These are phyloP conservation scores for Leptinotarsa haldemani DNA, from an alignment of 2,888 invertebrate species.

Conservation along the genomic window DNA sequence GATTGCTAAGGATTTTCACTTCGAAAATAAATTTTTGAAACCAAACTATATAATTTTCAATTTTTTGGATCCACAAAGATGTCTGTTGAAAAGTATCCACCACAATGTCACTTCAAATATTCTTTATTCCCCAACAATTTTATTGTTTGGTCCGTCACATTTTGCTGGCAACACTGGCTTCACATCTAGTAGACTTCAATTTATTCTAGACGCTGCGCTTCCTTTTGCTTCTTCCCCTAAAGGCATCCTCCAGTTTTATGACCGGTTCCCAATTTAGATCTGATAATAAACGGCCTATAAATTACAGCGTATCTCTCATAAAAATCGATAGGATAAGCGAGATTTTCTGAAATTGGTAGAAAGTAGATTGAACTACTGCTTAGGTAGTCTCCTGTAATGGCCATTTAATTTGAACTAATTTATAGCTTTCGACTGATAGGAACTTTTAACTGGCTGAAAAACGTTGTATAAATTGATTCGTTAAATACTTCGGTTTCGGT, in stretches of 20 bases:
- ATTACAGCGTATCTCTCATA: conserved; percentile 43
- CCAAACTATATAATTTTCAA: no score
- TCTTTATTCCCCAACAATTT: background rate
- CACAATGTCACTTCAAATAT: background rate
- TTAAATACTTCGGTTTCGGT: conserved; percentile 18
- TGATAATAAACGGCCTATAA: conserved; percentile 48
- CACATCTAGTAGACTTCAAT: conserved; percentile 19
- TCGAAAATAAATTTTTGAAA: no score
- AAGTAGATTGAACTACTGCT: conserved; percentile 31
- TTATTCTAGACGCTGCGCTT: conserved; percentile 22
- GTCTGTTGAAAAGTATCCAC: no score
- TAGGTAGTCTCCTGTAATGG: conserved; percentile 30
- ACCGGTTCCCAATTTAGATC: conserved; percentile 46
- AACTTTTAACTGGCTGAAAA: conserved; percentile 4
- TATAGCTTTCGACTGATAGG: conserved; percentile 26
- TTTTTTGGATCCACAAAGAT: no score
- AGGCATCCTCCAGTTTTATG: conserved; percentile 47
- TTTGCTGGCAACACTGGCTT: conserved; percentile 16
- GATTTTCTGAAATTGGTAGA: conserved; percentile 34
- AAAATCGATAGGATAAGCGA: conserved; percentile 41
- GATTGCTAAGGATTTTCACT: no score
- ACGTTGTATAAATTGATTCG: conserved; percentile 22
- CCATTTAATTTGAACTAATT: conserved; percentile 32
- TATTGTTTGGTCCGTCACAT: no score
- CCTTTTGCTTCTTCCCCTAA: conserved; percentile 23